These are phyloP conservation scores for Orthonychiurus folsomi DNA, from an alignment of 2,888 invertebrate species.

Conservation along the genomic window DNA sequence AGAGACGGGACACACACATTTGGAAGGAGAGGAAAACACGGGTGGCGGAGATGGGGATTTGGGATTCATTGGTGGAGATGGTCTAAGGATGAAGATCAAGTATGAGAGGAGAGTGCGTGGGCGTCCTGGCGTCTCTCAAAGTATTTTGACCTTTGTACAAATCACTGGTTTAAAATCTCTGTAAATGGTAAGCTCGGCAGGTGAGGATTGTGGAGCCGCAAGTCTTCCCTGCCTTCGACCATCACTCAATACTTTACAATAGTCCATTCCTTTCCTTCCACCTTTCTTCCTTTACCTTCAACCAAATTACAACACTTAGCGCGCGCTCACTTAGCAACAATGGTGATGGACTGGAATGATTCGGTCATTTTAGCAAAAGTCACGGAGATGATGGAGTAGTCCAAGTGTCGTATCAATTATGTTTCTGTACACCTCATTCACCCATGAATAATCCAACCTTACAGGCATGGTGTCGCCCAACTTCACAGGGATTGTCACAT, in stretches of 20 bases:
- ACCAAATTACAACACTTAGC: no score
- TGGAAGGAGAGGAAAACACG: slow-evolving; percentile 10
- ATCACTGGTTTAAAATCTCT: slow-evolving; percentile 38
- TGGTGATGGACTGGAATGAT: no score
- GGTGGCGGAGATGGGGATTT: slow-evolving; percentile 1
- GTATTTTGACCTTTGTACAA: slow-evolving; percentile 41
- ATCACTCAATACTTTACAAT: slow-evolving; percentile 17
- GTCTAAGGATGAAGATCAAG: neutral
- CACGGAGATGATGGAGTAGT: no score
- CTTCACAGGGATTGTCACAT: no score
- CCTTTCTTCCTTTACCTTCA: no score
- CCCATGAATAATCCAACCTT: no score
- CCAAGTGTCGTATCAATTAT: no score
- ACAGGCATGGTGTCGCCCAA: no score
- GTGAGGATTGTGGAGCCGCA: slow-evolving; percentile 15
- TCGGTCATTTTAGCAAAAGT: no score
- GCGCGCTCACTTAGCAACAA: neutral
- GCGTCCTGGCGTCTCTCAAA: slow-evolving; percentile 35
- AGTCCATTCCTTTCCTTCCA: neutral
- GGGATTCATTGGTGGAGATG: neutral
- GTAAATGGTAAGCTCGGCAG: slow-evolving; percentile 39
- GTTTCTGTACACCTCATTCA: no score
- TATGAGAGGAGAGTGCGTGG: slow-evolving; percentile 23
- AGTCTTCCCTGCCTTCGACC: slow-evolving; percentile 14
- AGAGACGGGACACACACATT: no score